Evolutionary conservation across 2,797 vertebrate species (phyloP), one percentile per base, ranked within the genome.

Genomic region (Glossophaga mutica): DNA sequence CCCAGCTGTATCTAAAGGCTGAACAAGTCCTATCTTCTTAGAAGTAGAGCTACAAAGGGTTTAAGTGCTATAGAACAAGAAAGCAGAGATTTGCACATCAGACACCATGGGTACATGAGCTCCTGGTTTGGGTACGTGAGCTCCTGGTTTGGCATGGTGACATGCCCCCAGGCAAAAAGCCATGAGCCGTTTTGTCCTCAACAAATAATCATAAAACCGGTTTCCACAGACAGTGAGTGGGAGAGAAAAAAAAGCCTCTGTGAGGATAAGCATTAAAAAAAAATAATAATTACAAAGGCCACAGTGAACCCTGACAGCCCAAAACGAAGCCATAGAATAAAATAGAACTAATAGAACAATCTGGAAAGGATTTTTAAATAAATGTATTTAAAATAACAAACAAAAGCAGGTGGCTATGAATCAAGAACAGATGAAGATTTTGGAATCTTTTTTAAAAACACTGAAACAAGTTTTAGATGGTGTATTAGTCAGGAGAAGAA

Each of bases 311-410:
- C 39, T 50, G 79, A 48, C 8, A 44, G 62, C 9, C 46, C 39
- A 24, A 71, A 93, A 90, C 37, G 74, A 85, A 87, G 73, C n/a
- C 71, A 83, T 82, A 62, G 89, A 95, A 91, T 67, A 92, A 87
- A 87, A 74, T 32, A 76, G 71, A 39, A 93, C 76, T 73, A 65
- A 84, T 42, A 95, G 71, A 85, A 55, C 81, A 94, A 76, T 68
- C 71, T 87, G 85, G 88, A 71, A 95, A 94, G 83, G 48, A 90
- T 85, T 96, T 90, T 37, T 11, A 94, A 94, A 77, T 83, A 46
- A 93, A 52, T 90, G 34, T 59, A 94, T 84, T 95, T 74, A 83
- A 89, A 95, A 70, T 74, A 93, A 94, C 73, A 91, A 89, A 94
- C 52, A 68, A 91, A 95, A 95, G 65, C 70, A 96, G 34, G 71